Conservation (phyloP, 2,113 vertebrate species). For the Leiothrix lutea region DNA sequence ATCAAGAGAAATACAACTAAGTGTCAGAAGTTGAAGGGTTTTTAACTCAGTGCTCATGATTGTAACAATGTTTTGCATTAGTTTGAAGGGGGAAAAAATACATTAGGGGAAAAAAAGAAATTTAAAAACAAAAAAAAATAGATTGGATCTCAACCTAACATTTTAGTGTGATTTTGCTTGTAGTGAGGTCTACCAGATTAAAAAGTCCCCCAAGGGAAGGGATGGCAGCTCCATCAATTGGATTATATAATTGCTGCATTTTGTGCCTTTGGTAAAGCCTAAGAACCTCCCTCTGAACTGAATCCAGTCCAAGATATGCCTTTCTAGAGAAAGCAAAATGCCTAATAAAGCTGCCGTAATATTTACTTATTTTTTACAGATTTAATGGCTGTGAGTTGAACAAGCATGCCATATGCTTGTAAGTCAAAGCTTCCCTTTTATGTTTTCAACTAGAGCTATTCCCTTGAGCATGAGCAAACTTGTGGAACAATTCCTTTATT, state of each 20-base stretch:
- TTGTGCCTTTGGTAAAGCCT: neutral
- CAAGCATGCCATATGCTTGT: neutral
- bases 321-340: neutral
- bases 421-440: neutral
- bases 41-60: neutral
- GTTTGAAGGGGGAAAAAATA: neutral
- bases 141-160: neutral
- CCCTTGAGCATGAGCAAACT: neutral
- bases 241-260: neutral
- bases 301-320: neutral
- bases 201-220: neutral
- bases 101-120: fast-evolving
- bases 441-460: neutral
- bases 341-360: neutral
- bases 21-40: neutral
- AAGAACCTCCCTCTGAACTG: neutral
- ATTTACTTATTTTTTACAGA: neutral
- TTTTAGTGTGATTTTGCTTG: neutral
- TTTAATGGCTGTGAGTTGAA: neutral
- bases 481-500: neutral
- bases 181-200: neutral
- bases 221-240: neutral
- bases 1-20: neutral
- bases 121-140: neutral
- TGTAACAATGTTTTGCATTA: neutral